A percentile compares a stretch with the other conserved stretches of the same genome.
These are phyloP conservation scores for Colletes gigas DNA, from an alignment of 1,140 invertebrate species.

Conservation along the genomic window DNA sequence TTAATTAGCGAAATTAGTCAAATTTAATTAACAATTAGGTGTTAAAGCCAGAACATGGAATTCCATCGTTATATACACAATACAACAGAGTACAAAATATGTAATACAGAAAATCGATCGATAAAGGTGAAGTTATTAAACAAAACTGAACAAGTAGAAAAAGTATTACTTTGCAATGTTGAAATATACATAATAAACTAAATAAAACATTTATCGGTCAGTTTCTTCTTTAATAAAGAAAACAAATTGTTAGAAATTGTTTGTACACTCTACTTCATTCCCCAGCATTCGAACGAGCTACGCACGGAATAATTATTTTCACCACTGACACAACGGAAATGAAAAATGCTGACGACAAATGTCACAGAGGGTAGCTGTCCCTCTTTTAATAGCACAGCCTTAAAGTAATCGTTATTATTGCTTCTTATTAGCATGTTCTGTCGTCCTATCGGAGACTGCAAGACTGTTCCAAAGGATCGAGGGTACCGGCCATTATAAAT, in stretches of 20 bases:
- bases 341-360: slow-evolving; percentile 69
- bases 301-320: slow-evolving; percentile 42
- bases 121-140: background rate
- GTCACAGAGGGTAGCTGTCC: slow-evolving; percentile 51
- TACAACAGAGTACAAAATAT: background rate
- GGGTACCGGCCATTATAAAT: slow-evolving; percentile 71
- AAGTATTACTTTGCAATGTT: too few relatives aligned
- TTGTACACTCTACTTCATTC: background rate
- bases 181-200: too few relatives aligned
- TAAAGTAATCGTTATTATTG: slow-evolving; percentile 75
- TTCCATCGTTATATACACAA: background rate
- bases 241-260: background rate
- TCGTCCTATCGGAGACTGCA: slow-evolving; percentile 72
- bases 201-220: too few relatives aligned
- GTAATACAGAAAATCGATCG: background rate
- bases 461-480: slow-evolving; percentile 64
- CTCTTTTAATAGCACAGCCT: slow-evolving; percentile 66
- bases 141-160: background rate
- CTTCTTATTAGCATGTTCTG: slow-evolving; percentile 75
- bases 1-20: slow-evolving; percentile 33
- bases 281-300: background rate
- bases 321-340: slow-evolving; percentile 60
- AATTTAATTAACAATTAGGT: slow-evolving; percentile 37
- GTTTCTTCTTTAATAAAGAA: background rate
- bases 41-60: background rate